phyloP scores from a whole-genome alignment of 2,797 vertebrate genomes.

The Pangasius mekongensis region DNA sequence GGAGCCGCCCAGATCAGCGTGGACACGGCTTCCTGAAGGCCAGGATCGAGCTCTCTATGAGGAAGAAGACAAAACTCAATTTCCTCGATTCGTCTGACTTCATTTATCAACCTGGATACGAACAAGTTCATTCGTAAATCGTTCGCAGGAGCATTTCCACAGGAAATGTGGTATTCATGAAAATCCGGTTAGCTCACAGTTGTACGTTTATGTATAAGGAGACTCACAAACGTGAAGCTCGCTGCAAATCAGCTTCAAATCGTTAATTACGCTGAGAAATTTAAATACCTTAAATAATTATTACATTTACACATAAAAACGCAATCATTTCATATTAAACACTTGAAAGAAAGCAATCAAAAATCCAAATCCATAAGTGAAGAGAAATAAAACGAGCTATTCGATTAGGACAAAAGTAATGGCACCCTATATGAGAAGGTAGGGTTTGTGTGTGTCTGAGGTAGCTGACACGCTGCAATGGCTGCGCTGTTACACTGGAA shows the following conservation, averaged over 20 bases:
- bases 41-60: constrained; percentile 90
- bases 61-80: neutral
- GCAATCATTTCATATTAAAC: neutral
- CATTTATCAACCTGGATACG: neutral
- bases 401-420: neutral
- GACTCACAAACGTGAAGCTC: neutral
- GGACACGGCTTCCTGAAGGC: constrained; percentile 93
- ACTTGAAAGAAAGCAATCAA: neutral
- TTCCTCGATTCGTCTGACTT: neutral
- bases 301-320: neutral
- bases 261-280: neutral
- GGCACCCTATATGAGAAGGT: neutral
- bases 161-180: neutral
- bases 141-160: neutral
- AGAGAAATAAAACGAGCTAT: neutral
- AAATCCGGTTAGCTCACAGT: neutral
- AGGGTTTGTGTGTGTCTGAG: neutral
- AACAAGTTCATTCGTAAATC: neutral
- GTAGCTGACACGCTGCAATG: neutral
- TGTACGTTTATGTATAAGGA: neutral
- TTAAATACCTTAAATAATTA: neutral
- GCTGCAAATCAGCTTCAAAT: too few species aligned
- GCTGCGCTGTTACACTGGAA: neutral
- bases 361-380: neutral
- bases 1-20: constrained; percentile 97